Conservation (phyloP, 2,888 invertebrate species). For the Himalopsyche japonica region DNA sequence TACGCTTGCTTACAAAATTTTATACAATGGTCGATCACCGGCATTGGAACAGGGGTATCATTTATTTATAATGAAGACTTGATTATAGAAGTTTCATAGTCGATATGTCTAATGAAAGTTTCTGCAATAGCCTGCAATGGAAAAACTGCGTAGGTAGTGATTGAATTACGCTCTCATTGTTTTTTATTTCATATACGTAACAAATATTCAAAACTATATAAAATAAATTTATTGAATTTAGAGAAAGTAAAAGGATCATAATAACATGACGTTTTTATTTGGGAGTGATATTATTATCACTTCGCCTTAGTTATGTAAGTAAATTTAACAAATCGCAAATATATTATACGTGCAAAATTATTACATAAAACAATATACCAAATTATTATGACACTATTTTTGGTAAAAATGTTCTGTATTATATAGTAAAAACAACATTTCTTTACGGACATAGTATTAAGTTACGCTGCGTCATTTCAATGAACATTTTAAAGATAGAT, state of each 20-base stretch:
- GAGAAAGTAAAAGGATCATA: neutral
- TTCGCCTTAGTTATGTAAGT: too few relatives aligned
- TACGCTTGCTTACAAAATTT: neutral
- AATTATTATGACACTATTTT: too few relatives aligned
- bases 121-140: neutral
- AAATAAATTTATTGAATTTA: neutral
- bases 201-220: neutral
- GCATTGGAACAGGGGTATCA: neutral
- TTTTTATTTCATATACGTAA: neutral
- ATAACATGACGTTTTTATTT: too few relatives aligned
- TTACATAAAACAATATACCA: too few relatives aligned
- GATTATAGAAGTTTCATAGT: neutral
- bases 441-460: too few relatives aligned
- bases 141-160: neutral
- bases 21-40: neutral
- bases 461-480: too few relatives aligned
- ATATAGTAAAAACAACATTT: too few relatives aligned
- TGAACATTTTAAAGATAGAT: too few relatives aligned
- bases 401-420: too few relatives aligned
- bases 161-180: neutral
- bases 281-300: too few relatives aligned
- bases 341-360: too few relatives aligned
- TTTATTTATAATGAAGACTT: neutral
- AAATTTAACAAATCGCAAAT: too few relatives aligned
- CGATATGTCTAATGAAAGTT: neutral